Conservation (phyloP, 2,113 vertebrate genomes). For the human region GRCh38 chr4:172453501-172454000, state of each 20-base stretch:
- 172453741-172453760: neutral
- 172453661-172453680: constrained; percentile 27
- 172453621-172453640: neutral
- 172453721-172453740: neutral
- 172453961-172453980: neutral
- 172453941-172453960: neutral
- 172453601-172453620: neutral
- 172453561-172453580: neutral
- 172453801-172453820: neutral
- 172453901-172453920: neutral
- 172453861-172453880: neutral
- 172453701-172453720: neutral
- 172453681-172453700: neutral
- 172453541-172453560: neutral
- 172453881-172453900: neutral
- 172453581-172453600: neutral
- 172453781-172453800: neutral
- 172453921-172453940: neutral
- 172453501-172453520: constrained; percentile 10
- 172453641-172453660: neutral
- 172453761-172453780: neutral
- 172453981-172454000: neutral
- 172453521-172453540: constrained; percentile 27
- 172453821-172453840: neutral
- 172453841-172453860: neutral